Base-by-base conservation (phyloP, 1,140 invertebrate species). In the Drosophila chauvacae region DNA sequence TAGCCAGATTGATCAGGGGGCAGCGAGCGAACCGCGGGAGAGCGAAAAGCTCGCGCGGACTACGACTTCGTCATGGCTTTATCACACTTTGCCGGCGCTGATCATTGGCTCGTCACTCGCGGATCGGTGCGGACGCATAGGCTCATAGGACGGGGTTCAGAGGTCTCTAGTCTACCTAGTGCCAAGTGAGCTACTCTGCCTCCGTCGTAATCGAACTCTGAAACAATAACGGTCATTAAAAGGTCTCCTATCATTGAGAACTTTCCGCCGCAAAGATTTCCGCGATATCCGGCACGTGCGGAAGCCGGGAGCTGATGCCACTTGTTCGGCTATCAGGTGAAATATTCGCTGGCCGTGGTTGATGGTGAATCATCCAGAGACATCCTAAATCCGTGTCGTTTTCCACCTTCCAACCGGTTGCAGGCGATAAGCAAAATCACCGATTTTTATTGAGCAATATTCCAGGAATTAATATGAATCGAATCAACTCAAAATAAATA, bases 101-200 rank as follows among this genome's bases (percentile, higher is more conserved):
- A 87, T 91, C 88, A 91, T 79, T 91, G 72, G 62, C 50, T 88
- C 61, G 60, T 69, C 74, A 81, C 55, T 66, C 74, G 74, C 59
- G 68, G 62, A 81, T 53, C 61, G 72, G 69, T 61, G 62, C 83
- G 74, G 87, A 74, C 75, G 62, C 64, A 11, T 18, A 28, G 57
- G 39, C 56, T 45, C 50, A 39, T 11, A 10, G 51, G 18, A 48
- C 45, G 45, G 35, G 50, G 78, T 47, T 70, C 45, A 42, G 11
- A 18, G 50, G 41, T 48, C 20, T 20, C 20, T 1, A 20, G 20
- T 20, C 26, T 39, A 33, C 14, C 33, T 7, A 55, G 13, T 11
- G 16, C 14, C 18, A 11, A 7, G 57, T 23, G 18, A 20, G 4
- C 42, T 44, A 2, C n/a, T 7, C 47, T 33, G 14, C 33, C 51